Conservation (phyloP, 2,888 invertebrate species). For the Scrobipalpa costella region DNA sequence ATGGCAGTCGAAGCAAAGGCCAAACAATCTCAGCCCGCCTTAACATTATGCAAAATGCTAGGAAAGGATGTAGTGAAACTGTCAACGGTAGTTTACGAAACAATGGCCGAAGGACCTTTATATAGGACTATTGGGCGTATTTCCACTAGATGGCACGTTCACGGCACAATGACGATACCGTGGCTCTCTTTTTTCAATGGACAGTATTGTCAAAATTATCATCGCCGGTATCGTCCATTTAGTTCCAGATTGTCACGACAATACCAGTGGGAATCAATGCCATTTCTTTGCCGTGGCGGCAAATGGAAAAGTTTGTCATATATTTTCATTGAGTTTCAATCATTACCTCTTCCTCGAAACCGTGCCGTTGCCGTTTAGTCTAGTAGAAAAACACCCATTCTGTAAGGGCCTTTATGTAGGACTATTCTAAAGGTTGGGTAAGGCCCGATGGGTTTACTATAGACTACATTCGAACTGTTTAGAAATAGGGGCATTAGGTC, state of each 20-base stretch:
- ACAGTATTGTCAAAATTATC: too few species aligned
- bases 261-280: too few species aligned
- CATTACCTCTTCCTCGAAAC: too few species aligned
- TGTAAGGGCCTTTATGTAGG: constrained; percentile 2
- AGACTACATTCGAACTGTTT: neutral
- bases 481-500: constrained; percentile 11
- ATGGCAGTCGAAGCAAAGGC: constrained; percentile 33
- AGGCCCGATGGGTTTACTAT: neutral
- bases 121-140: constrained; percentile 5
- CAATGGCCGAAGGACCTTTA: constrained; percentile 30
- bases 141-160: too few species aligned
- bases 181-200: too few species aligned
- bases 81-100: constrained; percentile 38
- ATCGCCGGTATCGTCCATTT: too few species aligned
- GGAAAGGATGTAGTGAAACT: constrained; percentile 35
- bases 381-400: neutral
- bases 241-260: too few species aligned
- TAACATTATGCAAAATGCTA: constrained; percentile 49
- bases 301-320: too few species aligned
- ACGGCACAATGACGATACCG: too few species aligned
- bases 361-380: too few species aligned
- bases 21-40: constrained; percentile 46
- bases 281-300: too few species aligned
- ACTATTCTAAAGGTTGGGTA: constrained; percentile 15
- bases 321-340: too few species aligned